Evolutionary conservation across 2,797 vertebrate genomes (phyloP).

Genomic region (Nannoperca obscura): DNA sequence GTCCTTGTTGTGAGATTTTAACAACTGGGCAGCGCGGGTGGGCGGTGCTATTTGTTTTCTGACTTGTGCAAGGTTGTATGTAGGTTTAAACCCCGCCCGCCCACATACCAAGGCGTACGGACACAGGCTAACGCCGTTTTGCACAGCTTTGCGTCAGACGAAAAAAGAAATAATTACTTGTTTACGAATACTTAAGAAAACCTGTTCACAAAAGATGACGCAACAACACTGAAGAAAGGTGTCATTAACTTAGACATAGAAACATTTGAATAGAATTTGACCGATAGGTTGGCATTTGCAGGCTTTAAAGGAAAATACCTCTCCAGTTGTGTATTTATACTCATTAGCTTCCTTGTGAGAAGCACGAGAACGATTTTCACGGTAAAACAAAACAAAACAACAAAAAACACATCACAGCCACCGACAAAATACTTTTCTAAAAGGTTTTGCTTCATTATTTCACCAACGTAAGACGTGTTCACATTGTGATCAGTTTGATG

Average conservation of each 20-base stretch:
- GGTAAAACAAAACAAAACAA: neutral
- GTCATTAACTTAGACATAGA: neutral
- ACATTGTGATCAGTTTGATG: neutral
- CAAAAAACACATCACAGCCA: neutral
- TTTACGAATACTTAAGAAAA: constrained; percentile 21
- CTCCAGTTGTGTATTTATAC: neutral
- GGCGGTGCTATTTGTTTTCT: constrained; percentile 15
- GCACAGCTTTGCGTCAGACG: constrained; percentile 66
- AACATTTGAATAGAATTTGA: neutral
- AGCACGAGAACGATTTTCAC: too few species aligned
- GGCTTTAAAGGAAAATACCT: neutral
- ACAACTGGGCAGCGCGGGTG: accelerated
- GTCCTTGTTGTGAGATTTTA: neutral
- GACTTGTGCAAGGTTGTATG: accelerated
- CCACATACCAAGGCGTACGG: accelerated
- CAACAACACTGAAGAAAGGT: neutral
- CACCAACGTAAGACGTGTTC: neutral
- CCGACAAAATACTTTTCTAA: neutral
- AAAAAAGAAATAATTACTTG: constrained; percentile 20
- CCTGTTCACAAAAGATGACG: constrained; percentile 1
- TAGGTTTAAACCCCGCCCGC: constrained; percentile 48
- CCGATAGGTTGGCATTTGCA: neutral
- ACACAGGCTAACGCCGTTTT: constrained; percentile 8
- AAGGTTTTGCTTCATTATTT: neutral
- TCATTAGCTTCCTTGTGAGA: neutral